These are phyloP conservation scores for Brachionus calyciflorus DNA, from an alignment of 1,140 invertebrate species.

Conservation along the genomic window DNA sequence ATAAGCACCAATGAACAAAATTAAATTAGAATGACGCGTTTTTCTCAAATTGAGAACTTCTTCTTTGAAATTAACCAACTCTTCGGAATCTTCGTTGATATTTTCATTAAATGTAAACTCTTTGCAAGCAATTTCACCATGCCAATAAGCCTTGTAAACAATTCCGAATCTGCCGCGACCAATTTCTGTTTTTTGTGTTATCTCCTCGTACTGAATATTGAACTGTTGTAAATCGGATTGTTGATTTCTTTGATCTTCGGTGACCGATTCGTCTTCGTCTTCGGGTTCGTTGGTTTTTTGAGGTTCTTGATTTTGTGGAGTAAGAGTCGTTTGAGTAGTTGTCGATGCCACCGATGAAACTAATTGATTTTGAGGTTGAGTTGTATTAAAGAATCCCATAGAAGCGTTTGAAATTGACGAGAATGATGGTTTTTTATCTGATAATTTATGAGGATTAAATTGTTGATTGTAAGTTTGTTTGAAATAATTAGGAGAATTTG, in stretches of 20 bases:
- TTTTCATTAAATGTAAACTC: constrained; percentile 84
- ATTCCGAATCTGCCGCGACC: constrained; percentile 46
- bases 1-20: constrained; percentile 98
- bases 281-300: neutral
- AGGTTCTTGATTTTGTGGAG: neutral
- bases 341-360: constrained; percentile 19
- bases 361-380: neutral
- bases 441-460: neutral
- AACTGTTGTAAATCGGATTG: constrained; percentile 26
- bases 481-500: constrained; percentile 31
- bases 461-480: constrained; percentile 28
- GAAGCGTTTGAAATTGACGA: constrained; percentile 15
- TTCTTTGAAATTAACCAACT: neutral
- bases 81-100: constrained; percentile 70
- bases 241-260: neutral
- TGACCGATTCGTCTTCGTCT: neutral
- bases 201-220: constrained; percentile 43
- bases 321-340: neutral
- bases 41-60: constrained; percentile 71
- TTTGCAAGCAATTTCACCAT: constrained; percentile 98
- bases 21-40: constrained; percentile 95
- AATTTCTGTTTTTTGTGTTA: constrained; percentile 24
- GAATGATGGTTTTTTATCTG: constrained; percentile 5
- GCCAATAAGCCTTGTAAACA: constrained; percentile 79
- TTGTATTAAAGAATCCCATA: constrained; percentile 1